These are phyloP conservation scores for Lophius americanus DNA, from an alignment of 2,797 vertebrate species.

Conservation along the genomic window DNA sequence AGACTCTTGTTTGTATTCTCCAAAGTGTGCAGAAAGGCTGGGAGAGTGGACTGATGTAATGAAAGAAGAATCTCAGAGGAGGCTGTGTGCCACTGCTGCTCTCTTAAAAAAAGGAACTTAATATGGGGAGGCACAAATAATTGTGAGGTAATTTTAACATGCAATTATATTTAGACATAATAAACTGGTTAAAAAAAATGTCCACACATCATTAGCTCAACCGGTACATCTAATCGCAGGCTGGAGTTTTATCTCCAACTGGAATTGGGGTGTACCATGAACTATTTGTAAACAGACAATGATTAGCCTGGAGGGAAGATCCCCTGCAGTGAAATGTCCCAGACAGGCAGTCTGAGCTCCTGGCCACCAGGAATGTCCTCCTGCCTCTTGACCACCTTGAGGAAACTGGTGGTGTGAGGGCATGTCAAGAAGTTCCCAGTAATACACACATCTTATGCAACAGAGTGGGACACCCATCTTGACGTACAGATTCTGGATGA, in stretches of 20 bases:
- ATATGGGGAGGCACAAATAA: not conserved
- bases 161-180: constrained; percentile 1
- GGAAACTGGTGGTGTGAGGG: constrained; percentile 1
- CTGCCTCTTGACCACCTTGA: constrained; percentile 31
- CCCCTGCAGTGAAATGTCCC: constrained; percentile 20
- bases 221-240: constrained; percentile 2
- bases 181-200: no score
- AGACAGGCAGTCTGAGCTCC: constrained; percentile 18
- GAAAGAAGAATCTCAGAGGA: constrained; percentile 20
- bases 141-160: not conserved
- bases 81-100: not conserved
- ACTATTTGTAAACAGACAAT: constrained; percentile 35
- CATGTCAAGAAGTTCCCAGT: constrained; percentile 21
- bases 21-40: constrained; percentile 6
- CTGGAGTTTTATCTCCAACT: constrained; percentile 13
- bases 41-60: constrained; percentile 9
- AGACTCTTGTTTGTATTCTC: constrained; percentile 29
- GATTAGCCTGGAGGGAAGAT: constrained; percentile 30
- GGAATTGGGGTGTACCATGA: not conserved
- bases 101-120: not conserved
- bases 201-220: not conserved
- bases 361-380: constrained; percentile 46
- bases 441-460: constrained; percentile 40
- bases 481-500: constrained; percentile 14
- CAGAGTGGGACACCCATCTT: constrained; percentile 11